A percentile compares a stretch with the other conserved stretches of the same genome.
phyloP scores from a whole-genome alignment of 2,888 invertebrate species.

The Machimus atricapillus region DNA sequence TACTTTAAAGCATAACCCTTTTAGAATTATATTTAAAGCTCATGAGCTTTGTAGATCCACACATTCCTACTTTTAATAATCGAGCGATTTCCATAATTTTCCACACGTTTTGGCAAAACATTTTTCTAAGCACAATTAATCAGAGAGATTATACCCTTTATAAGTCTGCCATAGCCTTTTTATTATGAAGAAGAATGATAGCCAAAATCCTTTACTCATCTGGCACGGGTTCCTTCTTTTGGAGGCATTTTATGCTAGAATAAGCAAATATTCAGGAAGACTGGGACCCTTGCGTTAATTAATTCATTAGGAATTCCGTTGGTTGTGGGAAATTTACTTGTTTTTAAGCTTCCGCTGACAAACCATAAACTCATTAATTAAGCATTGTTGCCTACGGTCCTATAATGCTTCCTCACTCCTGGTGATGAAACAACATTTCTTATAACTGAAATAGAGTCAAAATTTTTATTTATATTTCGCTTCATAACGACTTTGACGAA shows the following conservation, averaged over 20 bases:
- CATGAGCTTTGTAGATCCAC: not conserved
- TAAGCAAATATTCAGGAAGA: not conserved
- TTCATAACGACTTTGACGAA: not conserved
- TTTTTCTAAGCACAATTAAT: not conserved
- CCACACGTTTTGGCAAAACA: not conserved
- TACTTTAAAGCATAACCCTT: not conserved
- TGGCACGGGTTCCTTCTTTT: not conserved
- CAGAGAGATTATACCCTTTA: not conserved
- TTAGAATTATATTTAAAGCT: not conserved
- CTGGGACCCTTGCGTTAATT: not conserved
- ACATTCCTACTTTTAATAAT: not conserved
- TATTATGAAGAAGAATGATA: not conserved
- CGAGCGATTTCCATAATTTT: not conserved
- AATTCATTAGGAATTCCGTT: not conserved
- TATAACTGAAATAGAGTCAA: not conserved
- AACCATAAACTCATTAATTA: not conserved
- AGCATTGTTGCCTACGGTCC: not conserved
- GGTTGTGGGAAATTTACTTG: not conserved
- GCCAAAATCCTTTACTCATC: not conserved
- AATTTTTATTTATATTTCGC: not conserved
- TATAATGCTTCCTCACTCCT: not conserved
- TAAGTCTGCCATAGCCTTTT: not conserved
- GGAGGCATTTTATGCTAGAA: not conserved
- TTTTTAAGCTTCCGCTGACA: not conserved
- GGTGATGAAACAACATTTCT: not conserved